A percentile compares a stretch with the other conserved stretches of the same genome.
Evolutionary conservation across 1,140 invertebrate species (phyloP).

Genomic region (Geopemphigus sp.): DNA sequence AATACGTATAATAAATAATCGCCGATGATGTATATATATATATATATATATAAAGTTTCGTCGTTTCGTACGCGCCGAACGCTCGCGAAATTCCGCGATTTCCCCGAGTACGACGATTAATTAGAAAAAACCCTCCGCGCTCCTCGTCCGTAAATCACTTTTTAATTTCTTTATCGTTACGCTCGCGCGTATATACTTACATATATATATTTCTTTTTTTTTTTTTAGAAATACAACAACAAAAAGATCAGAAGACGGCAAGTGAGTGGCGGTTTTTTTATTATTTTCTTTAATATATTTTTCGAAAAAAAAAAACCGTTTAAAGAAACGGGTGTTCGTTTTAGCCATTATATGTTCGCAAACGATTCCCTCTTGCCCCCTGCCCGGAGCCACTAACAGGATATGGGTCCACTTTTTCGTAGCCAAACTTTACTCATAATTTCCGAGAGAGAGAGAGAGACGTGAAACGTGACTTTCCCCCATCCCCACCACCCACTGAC

Average conservation of each 20-base stretch:
- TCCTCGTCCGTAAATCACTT: no score
- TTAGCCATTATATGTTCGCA: neutral
- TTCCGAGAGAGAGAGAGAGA: neutral
- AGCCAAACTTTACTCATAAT: constrained; percentile 45
- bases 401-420: neutral
- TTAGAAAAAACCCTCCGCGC: no score
- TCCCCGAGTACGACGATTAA: no score
- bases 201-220: neutral
- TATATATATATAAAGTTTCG: no score
- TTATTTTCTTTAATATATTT: neutral
- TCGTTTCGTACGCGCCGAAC: no score
- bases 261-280: constrained; percentile 40
- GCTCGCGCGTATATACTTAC: neutral
- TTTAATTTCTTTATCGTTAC: no score
- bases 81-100: no score
- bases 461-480: neutral
- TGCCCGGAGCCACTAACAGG: neutral
- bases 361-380: neutral
- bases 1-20: no score
- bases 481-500: neutral
- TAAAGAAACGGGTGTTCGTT: neutral
- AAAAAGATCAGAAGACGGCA: constrained; percentile 50
- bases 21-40: no score
- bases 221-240: constrained; percentile 50
- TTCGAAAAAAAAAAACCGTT: neutral